Percentiles rank a stretch among this genome's conserved stretches.
Conservation (phyloP, 1,140 invertebrate species). For the Dreissena rostriformis region DNA sequence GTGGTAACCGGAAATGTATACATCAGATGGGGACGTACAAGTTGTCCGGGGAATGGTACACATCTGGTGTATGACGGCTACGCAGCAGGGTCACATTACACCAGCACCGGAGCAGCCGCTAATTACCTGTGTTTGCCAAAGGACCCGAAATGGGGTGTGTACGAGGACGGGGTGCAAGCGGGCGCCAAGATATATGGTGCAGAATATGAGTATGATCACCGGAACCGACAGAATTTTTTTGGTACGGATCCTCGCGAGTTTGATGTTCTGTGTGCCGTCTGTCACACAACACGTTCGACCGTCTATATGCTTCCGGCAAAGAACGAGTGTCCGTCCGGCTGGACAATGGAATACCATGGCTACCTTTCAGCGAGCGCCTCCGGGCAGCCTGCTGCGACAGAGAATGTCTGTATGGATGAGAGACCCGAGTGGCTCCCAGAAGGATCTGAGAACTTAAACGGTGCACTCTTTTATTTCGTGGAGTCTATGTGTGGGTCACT, state of each 20-base stretch:
- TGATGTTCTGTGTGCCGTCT: slow-evolving; percentile 19
- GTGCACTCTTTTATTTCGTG: too few relatives aligned
- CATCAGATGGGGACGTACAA: not conserved
- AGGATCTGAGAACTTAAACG: too few relatives aligned
- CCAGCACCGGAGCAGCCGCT: not conserved
- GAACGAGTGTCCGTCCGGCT: too few relatives aligned
- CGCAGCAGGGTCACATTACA: not conserved
- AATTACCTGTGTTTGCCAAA: slow-evolving; percentile 16
- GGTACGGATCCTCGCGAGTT: not conserved
- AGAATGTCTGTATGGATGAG: too few relatives aligned
- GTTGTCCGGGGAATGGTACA: not conserved
- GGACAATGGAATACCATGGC: too few relatives aligned
- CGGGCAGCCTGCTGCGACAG: too few relatives aligned
- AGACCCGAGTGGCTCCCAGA: too few relatives aligned
- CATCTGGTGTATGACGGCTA: not conserved
- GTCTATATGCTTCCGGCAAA: not conserved
- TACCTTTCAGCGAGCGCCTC: too few relatives aligned
- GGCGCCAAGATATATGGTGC: not conserved
- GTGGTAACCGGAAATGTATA: too few relatives aligned
- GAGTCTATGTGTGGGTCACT: too few relatives aligned
- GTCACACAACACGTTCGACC: not conserved
- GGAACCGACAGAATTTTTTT: not conserved
- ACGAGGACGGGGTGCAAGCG: not conserved
- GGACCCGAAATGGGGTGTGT: slow-evolving; percentile 5
- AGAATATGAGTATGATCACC: not conserved